Conservation (phyloP, 2,797 vertebrate species). For the Ara ararauna region DNA sequence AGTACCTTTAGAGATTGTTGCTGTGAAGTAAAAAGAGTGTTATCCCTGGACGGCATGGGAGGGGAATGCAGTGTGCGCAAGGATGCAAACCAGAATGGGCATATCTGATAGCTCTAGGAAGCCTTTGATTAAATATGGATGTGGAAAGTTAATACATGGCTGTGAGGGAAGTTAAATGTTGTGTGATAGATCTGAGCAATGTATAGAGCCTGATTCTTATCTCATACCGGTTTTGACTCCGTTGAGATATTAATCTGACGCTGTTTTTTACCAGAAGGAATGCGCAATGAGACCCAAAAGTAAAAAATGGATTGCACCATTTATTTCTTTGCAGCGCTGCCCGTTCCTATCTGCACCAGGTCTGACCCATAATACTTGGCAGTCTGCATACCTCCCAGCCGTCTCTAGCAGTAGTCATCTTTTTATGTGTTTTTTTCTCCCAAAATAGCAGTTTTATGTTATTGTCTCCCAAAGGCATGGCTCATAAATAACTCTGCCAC, state of each 20-base stretch:
- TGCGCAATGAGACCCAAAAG: conserved; percentile 3
- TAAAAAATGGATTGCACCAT: neutral
- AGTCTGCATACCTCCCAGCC: conserved; percentile 8
- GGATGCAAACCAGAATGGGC: neutral
- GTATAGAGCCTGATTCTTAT: conserved; percentile 43
- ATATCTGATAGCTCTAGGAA: neutral
- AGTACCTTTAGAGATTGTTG: neutral
- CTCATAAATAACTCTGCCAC: conserved; percentile 80
- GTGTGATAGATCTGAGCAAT: conserved; percentile 38
- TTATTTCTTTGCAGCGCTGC: conserved; percentile 44
- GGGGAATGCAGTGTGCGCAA: neutral
- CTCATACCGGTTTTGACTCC: neutral
- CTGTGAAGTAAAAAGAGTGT: neutral
- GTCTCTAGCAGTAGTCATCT: conserved; percentile 20
- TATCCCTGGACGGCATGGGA: neutral
- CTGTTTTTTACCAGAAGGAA: conserved; percentile 49
- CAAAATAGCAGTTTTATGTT: conserved; percentile 59
- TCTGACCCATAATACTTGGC: conserved; percentile 20
- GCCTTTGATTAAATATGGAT: conserved; percentile 16
- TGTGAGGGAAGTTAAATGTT: conserved; percentile 26
- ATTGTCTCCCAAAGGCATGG: conserved; percentile 66
- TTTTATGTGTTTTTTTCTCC: neutral
- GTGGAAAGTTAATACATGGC: neutral
- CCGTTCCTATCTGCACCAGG: conserved; percentile 40
- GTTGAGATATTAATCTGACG: conserved; percentile 50